Evolutionary conservation across 2,797 vertebrate species (phyloP), one percentile per base, ranked within the genome.

Genomic region (Steatocranus sp.): DNA sequence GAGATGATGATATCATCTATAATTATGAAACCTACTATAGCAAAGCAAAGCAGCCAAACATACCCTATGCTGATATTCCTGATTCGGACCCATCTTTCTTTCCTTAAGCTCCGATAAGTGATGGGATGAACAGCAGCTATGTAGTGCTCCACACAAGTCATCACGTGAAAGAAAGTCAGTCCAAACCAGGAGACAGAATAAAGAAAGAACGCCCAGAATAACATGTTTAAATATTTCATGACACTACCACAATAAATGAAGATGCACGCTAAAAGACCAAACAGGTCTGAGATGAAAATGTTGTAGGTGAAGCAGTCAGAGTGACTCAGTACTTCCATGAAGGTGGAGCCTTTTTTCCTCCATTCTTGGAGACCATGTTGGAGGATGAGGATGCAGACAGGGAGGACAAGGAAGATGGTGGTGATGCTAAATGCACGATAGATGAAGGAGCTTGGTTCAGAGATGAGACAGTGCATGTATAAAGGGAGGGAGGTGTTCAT

Each of bases 241-340:
- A 36, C 0, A 11, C 0, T 36, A n/a, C 58, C 1, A 36, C 0
- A 1, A 20, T 1, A 61, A 2, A 1, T 0, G 3, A 63, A 63
- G 11, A 36, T 1, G 20, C 0, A 36, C 25, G 0, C 12, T n/a
- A n/a, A 0, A 54, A 54, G 30, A 61, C 30, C 17, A 34, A 61
- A 3, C 17, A 61, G 56, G 51, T 54, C 23, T 2, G 0, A 3
- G 51, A 54, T 54, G 51, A 27, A 2, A 0, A 54, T 54, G 51
- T 15, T 54, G 51, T 53, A 53, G 23, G 4, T 53, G 12, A 53
- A 53, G 23, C 51, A 54, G 51, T 54, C 51, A 8, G 51, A 53
- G 1, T 53, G 51, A 27, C 51, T 54, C 23, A 54, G 51, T 41
- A 5, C 12, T 53, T 53, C 23, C 4, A 53, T 25, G 0, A 53